These are phyloP conservation scores for Synodontis membranacea DNA, from an alignment of 2,113 vertebrate species.

Conservation along the genomic window DNA sequence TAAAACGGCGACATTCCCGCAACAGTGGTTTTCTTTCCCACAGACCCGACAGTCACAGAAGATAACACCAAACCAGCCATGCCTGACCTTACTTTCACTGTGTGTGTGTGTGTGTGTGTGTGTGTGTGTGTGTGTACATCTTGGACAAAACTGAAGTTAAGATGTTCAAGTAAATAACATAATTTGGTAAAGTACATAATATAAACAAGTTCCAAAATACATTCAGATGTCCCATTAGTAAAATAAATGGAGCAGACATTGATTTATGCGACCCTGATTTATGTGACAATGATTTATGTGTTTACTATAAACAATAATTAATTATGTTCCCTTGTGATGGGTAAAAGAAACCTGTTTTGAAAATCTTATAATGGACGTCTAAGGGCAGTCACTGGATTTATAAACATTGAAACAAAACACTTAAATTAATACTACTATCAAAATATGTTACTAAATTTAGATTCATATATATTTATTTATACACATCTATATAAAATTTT, in stretches of 20 bases:
- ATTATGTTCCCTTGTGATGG: not conserved
- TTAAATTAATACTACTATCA: not conserved
- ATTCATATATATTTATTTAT: too few species aligned
- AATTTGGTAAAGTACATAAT: not conserved
- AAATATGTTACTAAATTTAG: too few species aligned
- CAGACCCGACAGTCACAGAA: slow-evolving; percentile 47
- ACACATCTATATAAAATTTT: too few species aligned
- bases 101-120: slow-evolving; percentile 4
- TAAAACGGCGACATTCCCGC: slow-evolving; percentile 14
- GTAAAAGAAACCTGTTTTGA: not conserved
- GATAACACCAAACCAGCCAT: slow-evolving; percentile 49
- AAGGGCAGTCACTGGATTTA: not conserved
- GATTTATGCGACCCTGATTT: not conserved
- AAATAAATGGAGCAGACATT: not conserved
- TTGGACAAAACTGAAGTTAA: not conserved
- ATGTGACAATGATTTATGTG: not conserved
- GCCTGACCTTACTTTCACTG: slow-evolving; percentile 41
- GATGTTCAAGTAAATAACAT: not conserved
- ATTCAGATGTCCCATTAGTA: not conserved
- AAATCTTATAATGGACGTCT: not conserved
- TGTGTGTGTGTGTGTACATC: not conserved
- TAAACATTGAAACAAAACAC: not conserved
- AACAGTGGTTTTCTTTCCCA: slow-evolving; percentile 46
- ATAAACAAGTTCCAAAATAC: not conserved
- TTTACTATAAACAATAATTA: too few species aligned